Base-by-base conservation (phyloP, 1,140 invertebrate species). In the Drosophila melanica region DNA sequence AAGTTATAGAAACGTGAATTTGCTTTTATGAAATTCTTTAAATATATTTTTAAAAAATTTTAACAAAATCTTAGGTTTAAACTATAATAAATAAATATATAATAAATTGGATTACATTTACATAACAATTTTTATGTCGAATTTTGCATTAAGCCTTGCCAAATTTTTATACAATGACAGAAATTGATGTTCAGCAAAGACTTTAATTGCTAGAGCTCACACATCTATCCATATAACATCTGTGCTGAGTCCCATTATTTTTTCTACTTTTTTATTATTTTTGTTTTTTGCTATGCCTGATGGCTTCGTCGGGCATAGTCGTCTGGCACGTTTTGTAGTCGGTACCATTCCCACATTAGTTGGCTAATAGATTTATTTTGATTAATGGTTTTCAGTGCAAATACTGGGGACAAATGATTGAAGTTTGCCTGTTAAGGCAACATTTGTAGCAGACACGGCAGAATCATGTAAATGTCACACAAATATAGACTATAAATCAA, bases 311-410 rank as follows among this genome's bases (percentile, higher is more conserved):
- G 14, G 16, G 45, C 23, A 2, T 30, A n/a, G 47, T 50, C 14
- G 58, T 54, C 70, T 73, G 48, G 64, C 48, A 66, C 63, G 39
- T 72, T 72, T 51, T 50, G 37, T 64, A 41, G 53, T 10, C n/a
- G 63, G n/a, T 20, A 11, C 9, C 27, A 53, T 14, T 57, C 39
- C 30, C 44, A 18, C 44, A 53, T 62, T 65, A 65, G 47, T 60
- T 37, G 51, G 58, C 65, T 74, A 62, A 78, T 75, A 65, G 78
- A 72, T 78, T 72, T 73, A 87, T 69, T 86, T 72, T 85, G 81
- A 85, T 85, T 78, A 85, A 85, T 87, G 81, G 50, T 45, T 54
- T 71, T n/a, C 37, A 42, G 39, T 51, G 66, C 66, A 70, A 50
- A 44, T 39, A 48, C 37, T 62, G 69, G 54, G 45, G 44, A 76